Conservation (phyloP, 2,888 invertebrate genomes). For the Mimumesa dahlbomi region DNA sequence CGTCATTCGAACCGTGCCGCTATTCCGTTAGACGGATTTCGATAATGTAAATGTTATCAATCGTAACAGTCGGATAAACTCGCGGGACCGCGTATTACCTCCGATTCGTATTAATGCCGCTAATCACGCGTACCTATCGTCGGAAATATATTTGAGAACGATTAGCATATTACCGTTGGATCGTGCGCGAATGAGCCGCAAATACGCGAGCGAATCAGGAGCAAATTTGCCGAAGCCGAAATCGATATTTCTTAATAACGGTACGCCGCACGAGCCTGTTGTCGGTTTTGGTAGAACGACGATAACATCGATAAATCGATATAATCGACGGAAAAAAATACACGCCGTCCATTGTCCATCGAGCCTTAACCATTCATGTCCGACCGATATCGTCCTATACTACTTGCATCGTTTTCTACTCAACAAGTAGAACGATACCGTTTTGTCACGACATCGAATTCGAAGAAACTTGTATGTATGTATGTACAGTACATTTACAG, state of each 20-base stretch:
- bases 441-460: too few species aligned
- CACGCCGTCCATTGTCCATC: conserved; percentile 7
- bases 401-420: background rate
- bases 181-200: background rate
- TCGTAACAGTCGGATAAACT: too few species aligned
- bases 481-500: too few species aligned
- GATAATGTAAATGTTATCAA: too few species aligned
- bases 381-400: conserved; percentile 18
- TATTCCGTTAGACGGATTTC: too few species aligned
- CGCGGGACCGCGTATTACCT: too few species aligned
- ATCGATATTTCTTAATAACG: conserved; percentile 49
- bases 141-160: conserved; percentile 14
- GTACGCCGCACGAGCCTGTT: conserved; percentile 2
- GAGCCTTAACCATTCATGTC: conserved; percentile 17
- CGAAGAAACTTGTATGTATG: too few species aligned
- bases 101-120: background rate
- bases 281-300: too few species aligned
- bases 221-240: conserved; percentile 29
- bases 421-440: too few species aligned
- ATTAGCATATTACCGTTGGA: conserved; percentile 9
- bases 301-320: too few species aligned
- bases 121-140: background rate
- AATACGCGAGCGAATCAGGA: background rate
- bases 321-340: conserved; percentile 36
- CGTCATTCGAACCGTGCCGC: too few species aligned